Evolutionary conservation across 2,888 invertebrate species (phyloP), one percentile per base, ranked within the genome.

Genomic region (Pegoplata infirma): DNA sequence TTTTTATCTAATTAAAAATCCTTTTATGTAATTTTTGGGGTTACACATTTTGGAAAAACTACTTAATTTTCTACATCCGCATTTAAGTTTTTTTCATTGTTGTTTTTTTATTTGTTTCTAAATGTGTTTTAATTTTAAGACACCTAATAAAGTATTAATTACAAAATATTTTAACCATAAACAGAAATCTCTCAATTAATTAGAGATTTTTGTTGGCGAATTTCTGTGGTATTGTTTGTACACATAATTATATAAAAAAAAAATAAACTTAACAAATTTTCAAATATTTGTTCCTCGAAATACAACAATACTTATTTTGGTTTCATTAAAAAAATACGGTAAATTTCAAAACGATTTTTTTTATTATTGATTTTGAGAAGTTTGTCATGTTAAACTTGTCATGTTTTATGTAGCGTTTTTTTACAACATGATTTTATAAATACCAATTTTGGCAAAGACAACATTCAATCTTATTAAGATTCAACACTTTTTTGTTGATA

Each of bases 331-430:
- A 36, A 58, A n/a, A n/a, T n/a, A 17, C 36, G 36, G 36, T n/a
- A 40, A 4, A 40, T 40, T 40, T n/a, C 8, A 32, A 32, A 32
- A 40, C 32, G 40, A n/a, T 53, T 53, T 23, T 55, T 46, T 71
- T 73, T 53, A n/a, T 40, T 44, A 44, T 12, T 46, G 21, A 49
- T 72, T 63, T 75, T 71, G 17, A 55, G 46, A 32, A 71, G 58
- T 67, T 72, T 75, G 75, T 75, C 71, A 72, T 67, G 63, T 75
- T 67, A 12, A 63, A 79, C 53, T 51, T 79, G 79, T 80, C 76
- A 74, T 80, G 76, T 71, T 51, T n/a, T n/a, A n/a, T n/a, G n/a
- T n/a, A n/a, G n/a, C n/a, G n/a, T n/a, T n/a, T n/a, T 21, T 59
- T 64, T 76, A 21, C 59, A 58, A 7, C 32, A 44, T 46, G 36